Percentiles rank a stretch among this genome's conserved stretches.
Conservation (phyloP, 1,140 invertebrate genomes). For the Drosophila funebris region DNA sequence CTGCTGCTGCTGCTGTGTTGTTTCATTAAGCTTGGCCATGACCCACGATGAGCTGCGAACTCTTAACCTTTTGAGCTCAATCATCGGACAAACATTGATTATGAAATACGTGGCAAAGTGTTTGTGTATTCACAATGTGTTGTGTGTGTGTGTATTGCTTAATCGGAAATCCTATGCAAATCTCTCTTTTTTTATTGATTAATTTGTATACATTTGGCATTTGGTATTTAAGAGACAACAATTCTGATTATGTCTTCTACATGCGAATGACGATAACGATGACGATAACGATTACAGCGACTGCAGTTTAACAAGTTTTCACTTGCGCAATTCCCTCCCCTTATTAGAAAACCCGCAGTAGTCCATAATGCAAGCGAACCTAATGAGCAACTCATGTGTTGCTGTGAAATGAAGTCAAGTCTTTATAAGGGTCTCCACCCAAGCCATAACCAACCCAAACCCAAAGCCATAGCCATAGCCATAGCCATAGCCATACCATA, state of each 20-base stretch:
- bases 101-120: conserved; percentile 22
- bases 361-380: not conserved
- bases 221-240: conserved; percentile 6
- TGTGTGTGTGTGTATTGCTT: conserved; percentile 9
- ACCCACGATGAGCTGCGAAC: conserved; percentile 1
- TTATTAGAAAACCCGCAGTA: conserved; percentile 26
- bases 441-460: not conserved
- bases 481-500: not conserved
- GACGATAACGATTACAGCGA: conserved; percentile 20
- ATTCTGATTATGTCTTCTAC: not conserved
- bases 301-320: conserved; percentile 47
- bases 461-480: not conserved
- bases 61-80: conserved; percentile 32
- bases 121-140: not conserved
- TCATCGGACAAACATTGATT: conserved; percentile 1
- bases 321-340: conserved; percentile 44
- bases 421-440: conserved; percentile 40
- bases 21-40: conserved; percentile 31
- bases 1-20: not conserved
- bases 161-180: conserved; percentile 53
- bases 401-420: conserved; percentile 33
- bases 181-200: conserved; percentile 46
- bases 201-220: conserved; percentile 15
- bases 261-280: conserved; percentile 20
- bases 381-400: conserved; percentile 23